Conservation (phyloP, 2,888 invertebrate species). For the Drosophila mercatorum region DNA sequence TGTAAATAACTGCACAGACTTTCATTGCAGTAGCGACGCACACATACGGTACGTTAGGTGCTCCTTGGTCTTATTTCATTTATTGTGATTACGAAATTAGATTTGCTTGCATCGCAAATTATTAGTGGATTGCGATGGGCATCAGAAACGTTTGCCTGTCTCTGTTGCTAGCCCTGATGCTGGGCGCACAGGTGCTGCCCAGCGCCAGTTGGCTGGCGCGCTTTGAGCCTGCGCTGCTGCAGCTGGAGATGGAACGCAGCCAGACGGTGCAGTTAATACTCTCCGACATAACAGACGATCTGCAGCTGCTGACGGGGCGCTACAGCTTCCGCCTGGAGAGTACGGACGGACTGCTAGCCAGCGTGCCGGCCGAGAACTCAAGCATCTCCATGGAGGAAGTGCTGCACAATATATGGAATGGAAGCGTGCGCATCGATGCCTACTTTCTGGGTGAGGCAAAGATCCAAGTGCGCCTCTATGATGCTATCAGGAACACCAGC, state of each 20-base stretch:
- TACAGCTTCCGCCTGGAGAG: constrained; percentile 69
- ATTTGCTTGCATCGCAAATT: neutral
- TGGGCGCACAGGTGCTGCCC: constrained; percentile 15
- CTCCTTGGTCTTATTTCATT: neutral
- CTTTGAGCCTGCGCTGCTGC: constrained; percentile 68
- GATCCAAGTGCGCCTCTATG: constrained; percentile 70
- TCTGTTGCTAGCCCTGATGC: constrained; percentile 15
- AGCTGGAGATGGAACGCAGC: constrained; percentile 69
- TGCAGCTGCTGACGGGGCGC: constrained; percentile 32
- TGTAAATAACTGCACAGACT: constrained; percentile 5
- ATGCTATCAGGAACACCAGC: constrained; percentile 42
- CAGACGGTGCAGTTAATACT: constrained; percentile 54
- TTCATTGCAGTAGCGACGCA: constrained; percentile 5
- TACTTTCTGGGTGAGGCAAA: constrained; percentile 82
- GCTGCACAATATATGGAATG: constrained; percentile 66
- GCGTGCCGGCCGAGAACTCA: constrained; percentile 49
- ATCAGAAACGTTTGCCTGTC: constrained; percentile 3
- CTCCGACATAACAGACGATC: constrained; percentile 35
- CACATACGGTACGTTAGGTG: neutral
- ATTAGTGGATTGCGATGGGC: neutral
- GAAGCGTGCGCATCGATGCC: constrained; percentile 67
- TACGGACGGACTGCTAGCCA: constrained; percentile 64
- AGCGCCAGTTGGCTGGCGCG: constrained; percentile 63
- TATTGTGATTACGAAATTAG: constrained; percentile 18
- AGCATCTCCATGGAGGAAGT: constrained; percentile 52